phyloP scores from a whole-genome alignment of 2,113 vertebrate genomes.

The Pygoscelis adeliae region DNA sequence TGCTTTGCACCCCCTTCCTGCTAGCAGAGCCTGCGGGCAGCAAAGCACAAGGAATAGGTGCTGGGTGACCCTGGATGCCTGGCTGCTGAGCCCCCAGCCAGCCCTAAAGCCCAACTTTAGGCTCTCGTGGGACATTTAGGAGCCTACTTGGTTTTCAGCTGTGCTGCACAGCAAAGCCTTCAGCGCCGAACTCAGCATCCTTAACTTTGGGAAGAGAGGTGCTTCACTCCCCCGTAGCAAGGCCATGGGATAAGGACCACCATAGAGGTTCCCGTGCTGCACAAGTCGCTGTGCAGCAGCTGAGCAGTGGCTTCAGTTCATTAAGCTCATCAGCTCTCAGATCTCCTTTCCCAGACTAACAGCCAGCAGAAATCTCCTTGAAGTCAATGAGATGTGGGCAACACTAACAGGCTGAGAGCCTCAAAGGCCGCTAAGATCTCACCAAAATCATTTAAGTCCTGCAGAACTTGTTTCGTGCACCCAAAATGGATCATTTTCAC shows the following conservation, averaged over 20 bases:
- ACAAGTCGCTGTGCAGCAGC: background rate
- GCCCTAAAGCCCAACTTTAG: background rate
- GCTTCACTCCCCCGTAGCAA: fast-evolving
- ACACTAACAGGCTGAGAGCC: background rate
- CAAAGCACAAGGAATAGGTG: background rate
- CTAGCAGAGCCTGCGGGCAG: background rate
- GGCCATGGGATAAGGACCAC: background rate
- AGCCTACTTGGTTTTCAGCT: background rate
- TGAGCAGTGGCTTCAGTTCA: background rate
- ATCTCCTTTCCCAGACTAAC: constrained; percentile 13
- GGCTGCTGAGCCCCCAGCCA: background rate
- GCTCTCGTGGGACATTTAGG: background rate
- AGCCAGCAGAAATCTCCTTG: constrained; percentile 27
- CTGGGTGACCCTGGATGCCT: background rate
- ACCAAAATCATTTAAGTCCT: background rate
- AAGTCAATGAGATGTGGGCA: constrained; percentile 1
- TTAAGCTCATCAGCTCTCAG: background rate
- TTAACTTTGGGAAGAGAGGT: background rate
- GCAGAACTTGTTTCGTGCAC: background rate
- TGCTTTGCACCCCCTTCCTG: background rate
- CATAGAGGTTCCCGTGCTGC: fast-evolving
- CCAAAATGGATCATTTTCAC: background rate
- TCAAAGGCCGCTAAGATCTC: background rate
- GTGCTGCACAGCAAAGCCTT: background rate
- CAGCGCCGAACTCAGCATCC: fast-evolving